Evolutionary conservation across 2,113 vertebrate genomes (phyloP), one percentile per base, ranked within the genome.

Genomic region (Amia ocellicauda): DNA sequence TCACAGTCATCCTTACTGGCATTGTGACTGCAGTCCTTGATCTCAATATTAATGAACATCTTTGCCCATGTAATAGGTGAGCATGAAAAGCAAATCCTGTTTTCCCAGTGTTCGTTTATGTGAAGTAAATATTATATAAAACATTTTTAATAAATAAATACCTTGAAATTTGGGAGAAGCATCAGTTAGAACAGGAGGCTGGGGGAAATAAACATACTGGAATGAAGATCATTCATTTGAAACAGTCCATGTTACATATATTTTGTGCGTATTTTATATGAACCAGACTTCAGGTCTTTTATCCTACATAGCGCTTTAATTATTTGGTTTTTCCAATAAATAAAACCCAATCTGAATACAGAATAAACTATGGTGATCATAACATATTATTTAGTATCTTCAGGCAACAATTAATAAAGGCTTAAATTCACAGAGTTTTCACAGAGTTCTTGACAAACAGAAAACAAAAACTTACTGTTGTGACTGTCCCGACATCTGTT

Each of bases 161-260:
- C 85, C 85, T 83, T 76, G 72, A 75, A 78, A 49, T 23, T 74
- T 74, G 19, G 57, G 59, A 2, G 83, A 79, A 67, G 78, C 73
- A 28, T 83, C 77, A 22, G 83, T 88, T 73, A 76, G 83, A 78
- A 74, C 70, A 57, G 75, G 61, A 65, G 79, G 76, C 85, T 88
- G 27, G 54, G 77, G 77, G 5, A 72, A 66, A 57, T 22, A 36
- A 28, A 50, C 36, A 7, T 8, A 8, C 13, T 47, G 28, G 16
- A 28, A 24, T 24, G 22, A 7, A 53, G 23, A 26, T 53, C 17
- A 53, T 13, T 4, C 4, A 53, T 26, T 9, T 53, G 22, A 29
- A 28, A 17, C 26, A 31, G 26, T 56, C 13, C 10, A 28, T 22
- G 4, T 24, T 53, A 54, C 22, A 28, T 26, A 26, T 14, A 53